Evolutionary conservation across 2,797 vertebrate species (phyloP).

Genomic region (Dryobates pubescens): DNA sequence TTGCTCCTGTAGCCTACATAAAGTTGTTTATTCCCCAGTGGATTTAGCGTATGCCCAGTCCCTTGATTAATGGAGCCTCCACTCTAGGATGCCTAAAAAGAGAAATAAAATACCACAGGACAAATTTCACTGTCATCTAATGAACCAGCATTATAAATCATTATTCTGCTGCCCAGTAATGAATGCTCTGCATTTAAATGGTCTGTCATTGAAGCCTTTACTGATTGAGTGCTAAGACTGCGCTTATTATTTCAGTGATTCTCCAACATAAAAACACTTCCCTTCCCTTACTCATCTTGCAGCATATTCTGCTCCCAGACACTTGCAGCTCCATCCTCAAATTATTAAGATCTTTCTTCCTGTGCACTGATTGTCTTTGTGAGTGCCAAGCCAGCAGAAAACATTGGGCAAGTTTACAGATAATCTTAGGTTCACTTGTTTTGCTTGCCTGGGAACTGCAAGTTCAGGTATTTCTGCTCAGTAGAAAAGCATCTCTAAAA

Average conservation of each 20-base stretch:
- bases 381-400: not conserved
- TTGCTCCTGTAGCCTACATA: not conserved
- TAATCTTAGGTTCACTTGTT: not conserved
- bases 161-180: not conserved
- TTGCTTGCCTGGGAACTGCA: not conserved
- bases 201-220: not conserved
- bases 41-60: not conserved
- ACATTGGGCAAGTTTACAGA: not conserved
- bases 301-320: not conserved
- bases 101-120: not conserved
- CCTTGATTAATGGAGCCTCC: not conserved
- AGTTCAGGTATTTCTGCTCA: not conserved
- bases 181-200: not conserved
- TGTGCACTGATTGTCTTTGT: not conserved
- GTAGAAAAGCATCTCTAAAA: not conserved
- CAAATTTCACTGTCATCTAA: not conserved
- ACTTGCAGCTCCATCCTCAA: not conserved
- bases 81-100: not conserved
- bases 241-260: not conserved
- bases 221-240: not conserved
- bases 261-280: not conserved
- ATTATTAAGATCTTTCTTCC: not conserved
- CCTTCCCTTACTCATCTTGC: not conserved
- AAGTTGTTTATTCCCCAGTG: not conserved
- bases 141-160: not conserved